phyloP scores from a whole-genome alignment of 2,113 vertebrate species.

The Pituophis catenifer region DNA sequence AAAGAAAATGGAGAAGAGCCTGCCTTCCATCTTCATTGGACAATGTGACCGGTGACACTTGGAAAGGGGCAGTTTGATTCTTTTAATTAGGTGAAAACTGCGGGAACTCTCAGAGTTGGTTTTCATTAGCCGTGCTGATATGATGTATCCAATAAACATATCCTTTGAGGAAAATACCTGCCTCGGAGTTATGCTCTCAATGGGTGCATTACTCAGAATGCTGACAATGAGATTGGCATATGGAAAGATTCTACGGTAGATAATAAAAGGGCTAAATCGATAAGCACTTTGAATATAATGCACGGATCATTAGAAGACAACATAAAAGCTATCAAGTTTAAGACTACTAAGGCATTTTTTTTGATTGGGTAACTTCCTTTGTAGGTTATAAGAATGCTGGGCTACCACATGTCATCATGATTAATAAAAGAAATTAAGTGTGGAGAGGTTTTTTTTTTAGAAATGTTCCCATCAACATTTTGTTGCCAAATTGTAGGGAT shows the following conservation, averaged over 20 bases:
- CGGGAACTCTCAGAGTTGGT: too few species aligned
- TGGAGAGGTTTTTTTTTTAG: not conserved
- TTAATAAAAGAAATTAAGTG: not conserved
- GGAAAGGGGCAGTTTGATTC: too few species aligned
- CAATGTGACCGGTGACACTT: too few species aligned
- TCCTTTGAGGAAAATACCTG: too few species aligned
- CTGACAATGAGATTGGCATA: not conserved
- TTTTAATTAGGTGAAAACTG: too few species aligned
- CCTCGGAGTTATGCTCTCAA: too few species aligned
- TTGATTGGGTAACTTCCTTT: not conserved
- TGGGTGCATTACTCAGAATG: too few species aligned
- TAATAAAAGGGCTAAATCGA: not conserved
- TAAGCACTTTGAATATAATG: not conserved
- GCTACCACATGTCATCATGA: not conserved
- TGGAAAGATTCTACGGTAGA: not conserved
- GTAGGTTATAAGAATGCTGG: not conserved
- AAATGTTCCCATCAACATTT: not conserved
- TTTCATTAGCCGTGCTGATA: too few species aligned
- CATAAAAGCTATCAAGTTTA: not conserved
- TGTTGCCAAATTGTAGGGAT: not conserved
- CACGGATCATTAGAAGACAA: not conserved
- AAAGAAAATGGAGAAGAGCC: too few species aligned
- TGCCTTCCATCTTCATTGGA: too few species aligned
- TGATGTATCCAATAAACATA: too few species aligned
- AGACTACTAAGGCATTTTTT: not conserved